A percentile compares a stretch with the other conserved stretches of the same genome.
Evolutionary conservation across 1,140 invertebrate species (phyloP).

Genomic region (Agrypnia vestita): DNA sequence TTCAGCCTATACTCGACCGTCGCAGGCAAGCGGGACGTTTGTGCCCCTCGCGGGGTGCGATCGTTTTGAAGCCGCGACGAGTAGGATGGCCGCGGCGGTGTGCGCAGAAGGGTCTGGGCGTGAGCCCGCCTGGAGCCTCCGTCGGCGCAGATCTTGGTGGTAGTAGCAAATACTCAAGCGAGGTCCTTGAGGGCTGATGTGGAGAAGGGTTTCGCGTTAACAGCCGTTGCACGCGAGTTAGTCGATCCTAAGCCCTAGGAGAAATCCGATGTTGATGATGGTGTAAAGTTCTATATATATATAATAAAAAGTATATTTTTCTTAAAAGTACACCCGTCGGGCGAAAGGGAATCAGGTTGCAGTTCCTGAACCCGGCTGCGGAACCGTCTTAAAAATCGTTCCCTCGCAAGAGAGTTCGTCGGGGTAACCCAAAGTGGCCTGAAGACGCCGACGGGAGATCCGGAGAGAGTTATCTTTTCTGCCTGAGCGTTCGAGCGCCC

Average conservation of each 20-base stretch:
- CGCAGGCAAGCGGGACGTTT: background rate
- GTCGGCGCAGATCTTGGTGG: slow-evolving; percentile 90
- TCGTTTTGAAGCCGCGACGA: slow-evolving; percentile 39
- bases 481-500: slow-evolving; percentile 81
- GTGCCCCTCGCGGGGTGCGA: no score
- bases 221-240: slow-evolving; percentile 92
- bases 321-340: slow-evolving; percentile 72
- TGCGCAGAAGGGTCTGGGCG: slow-evolving; percentile 84
- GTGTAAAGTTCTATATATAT: no score
- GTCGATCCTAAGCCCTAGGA: slow-evolving; percentile 87
- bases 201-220: slow-evolving; percentile 94
- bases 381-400: no score
- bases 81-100: slow-evolving; percentile 85
- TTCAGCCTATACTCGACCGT: slow-evolving; percentile 77
- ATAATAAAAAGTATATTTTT: no score
- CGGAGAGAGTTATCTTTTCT: slow-evolving; percentile 88
- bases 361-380: slow-evolving; percentile 84
- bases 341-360: slow-evolving; percentile 82
- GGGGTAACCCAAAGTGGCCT: slow-evolving; percentile 70
- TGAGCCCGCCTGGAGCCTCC: slow-evolving; percentile 81
- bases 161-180: slow-evolving; percentile 91
- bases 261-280: slow-evolving; percentile 75
- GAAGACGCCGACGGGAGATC: slow-evolving; percentile 82
- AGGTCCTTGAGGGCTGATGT: slow-evolving; percentile 90
- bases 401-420: no score